Evolutionary conservation across 2,113 vertebrate genomes (phyloP), one percentile per base, ranked within the genome.

Genomic region (Channa argus): DNA sequence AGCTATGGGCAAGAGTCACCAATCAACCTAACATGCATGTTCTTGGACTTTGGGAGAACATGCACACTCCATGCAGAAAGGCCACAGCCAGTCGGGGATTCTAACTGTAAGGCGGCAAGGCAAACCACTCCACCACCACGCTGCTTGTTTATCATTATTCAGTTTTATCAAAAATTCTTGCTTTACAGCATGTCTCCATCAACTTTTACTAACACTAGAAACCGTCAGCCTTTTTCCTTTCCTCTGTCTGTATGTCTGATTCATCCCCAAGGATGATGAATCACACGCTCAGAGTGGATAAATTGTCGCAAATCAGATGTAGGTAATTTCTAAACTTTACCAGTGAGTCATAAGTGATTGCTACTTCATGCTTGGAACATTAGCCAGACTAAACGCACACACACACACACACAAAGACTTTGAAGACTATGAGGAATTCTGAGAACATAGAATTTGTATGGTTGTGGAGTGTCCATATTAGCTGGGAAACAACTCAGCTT

Each of bases 311-410:
- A 71, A 71, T 84, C 58, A 75, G 14, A 84, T 4, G 14, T 10
- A 12, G 69, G 4, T 56, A 56, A 66, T 53, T 52, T 52, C 36
- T 69, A 45, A 83, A 77, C 72, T 77, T 79, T 50, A 55, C 45
- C 65, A 47, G 0, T 86, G 72, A 84, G 53, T 84, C 71, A 75
- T 71, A 33, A 76, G 45, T 67, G 69, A 80, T 66, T 71, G 51
- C 51, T 53, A 36, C 56, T 79, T 66, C 47, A 70, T 1, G 15
- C 54, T 59, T 45, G 24, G 56, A 56, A 66, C 58, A 41, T 68
- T 43, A n/a, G 8, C 53, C 69, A 89, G 83, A 89, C 83, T 83
- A 86, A 83, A 88, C 86, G 71, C 36, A 76, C 74, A 64, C 67
- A 62, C 65, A 69, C 9, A 77, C 24, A 24, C 24, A 24, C 67